phyloP scores from a whole-genome alignment of 1,140 invertebrate species.

The Drosophila novamexicana region DNA sequence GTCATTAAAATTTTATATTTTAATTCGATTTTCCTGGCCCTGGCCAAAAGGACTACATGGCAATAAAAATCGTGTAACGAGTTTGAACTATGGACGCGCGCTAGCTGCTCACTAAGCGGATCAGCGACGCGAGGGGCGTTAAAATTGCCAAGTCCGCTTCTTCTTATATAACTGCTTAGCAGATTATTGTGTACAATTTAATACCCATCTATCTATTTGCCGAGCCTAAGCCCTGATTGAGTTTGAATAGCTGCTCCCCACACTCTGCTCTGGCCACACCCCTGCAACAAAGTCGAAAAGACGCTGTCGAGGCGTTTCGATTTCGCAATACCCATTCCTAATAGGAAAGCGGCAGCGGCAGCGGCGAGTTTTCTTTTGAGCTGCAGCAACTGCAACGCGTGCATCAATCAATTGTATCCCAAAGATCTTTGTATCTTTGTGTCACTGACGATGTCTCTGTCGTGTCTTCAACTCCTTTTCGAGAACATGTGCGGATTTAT shows the following conservation, averaged over 20 bases:
- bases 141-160: constrained; percentile 50
- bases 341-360: constrained; percentile 20
- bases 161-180: constrained; percentile 49
- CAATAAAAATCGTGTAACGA: constrained; percentile 69
- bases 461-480: constrained; percentile 47
- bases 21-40: constrained; percentile 78
- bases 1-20: constrained; percentile 81
- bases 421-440: constrained; percentile 51
- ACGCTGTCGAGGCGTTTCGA: constrained; percentile 28
- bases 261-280: not conserved
- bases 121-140: constrained; percentile 39
- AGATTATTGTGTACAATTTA: constrained; percentile 62
- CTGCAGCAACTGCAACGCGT: constrained; percentile 44
- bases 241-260: constrained; percentile 32
- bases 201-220: constrained; percentile 49
- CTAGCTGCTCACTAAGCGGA: constrained; percentile 60
- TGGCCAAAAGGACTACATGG: constrained; percentile 36
- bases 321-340: constrained; percentile 47
- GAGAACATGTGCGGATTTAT: constrained; percentile 77
- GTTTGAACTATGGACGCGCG: constrained; percentile 45
- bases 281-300: constrained; percentile 44
- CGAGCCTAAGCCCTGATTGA: constrained; percentile 65
- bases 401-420: constrained; percentile 51
- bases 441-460: constrained; percentile 34
- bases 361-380: constrained; percentile 35